These are phyloP conservation scores for Raja brachyura DNA, from an alignment of 2,113 vertebrate genomes.

Conservation along the genomic window DNA sequence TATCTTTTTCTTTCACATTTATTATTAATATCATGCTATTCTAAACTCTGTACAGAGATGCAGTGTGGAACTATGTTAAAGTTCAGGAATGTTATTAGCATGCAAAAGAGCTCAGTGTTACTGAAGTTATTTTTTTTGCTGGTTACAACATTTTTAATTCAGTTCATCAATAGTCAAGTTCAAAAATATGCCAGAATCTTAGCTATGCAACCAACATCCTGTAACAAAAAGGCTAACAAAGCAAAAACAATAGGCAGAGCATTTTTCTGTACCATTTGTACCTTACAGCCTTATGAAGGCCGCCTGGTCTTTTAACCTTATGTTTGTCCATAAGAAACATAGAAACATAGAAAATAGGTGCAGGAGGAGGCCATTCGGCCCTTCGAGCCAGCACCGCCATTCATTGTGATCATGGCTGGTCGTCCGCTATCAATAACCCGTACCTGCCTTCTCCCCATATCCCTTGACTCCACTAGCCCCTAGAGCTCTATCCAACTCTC, in stretches of 20 bases:
- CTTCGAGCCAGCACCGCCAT: too few species aligned
- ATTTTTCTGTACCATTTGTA: neutral
- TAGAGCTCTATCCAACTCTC: too few species aligned
- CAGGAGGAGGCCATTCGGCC: too few species aligned
- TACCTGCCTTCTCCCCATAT: too few species aligned
- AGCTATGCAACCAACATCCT: neutral
- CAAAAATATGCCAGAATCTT: neutral
- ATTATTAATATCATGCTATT: constrained; percentile 13
- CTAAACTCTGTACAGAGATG: constrained; percentile 6
- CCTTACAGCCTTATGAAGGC: neutral
- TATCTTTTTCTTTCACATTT: neutral
- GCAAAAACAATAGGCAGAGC: neutral
- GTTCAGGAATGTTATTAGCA: constrained; percentile 9
- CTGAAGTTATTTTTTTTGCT: constrained; percentile 6
- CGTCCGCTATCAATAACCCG: too few species aligned
- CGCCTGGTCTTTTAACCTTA: neutral
- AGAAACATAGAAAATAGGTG: too few species aligned
- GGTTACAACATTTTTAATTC: constrained; percentile 18
- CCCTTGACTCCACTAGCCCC: too few species aligned
- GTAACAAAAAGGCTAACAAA: neutral
- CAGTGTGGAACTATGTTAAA: constrained; percentile 5
- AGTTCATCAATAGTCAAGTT: neutral
- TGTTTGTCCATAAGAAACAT: neutral
- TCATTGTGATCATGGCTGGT: too few species aligned
- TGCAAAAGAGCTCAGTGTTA: constrained; percentile 1